phyloP scores from a whole-genome alignment of 2,888 invertebrate species.

The Zygaena filipendulae region DNA sequence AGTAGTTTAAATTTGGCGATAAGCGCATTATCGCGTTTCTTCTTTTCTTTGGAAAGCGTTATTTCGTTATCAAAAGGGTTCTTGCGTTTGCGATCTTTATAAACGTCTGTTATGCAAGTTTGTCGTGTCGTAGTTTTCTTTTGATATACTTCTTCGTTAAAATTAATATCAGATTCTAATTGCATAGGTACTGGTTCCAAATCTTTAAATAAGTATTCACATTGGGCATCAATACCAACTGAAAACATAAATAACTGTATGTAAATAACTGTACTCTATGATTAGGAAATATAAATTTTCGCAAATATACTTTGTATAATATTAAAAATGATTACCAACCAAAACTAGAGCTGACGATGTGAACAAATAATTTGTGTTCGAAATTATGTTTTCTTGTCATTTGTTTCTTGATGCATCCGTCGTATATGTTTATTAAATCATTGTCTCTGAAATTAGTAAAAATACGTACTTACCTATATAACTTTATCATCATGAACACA shows the following conservation, averaged over 20 bases:
- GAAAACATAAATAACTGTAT: slow-evolving; percentile 21
- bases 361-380: slow-evolving; percentile 54
- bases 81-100: slow-evolving; percentile 42
- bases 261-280: not conserved
- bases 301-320: not conserved
- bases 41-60: slow-evolving; percentile 40
- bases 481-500: slow-evolving; percentile 1
- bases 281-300: not conserved
- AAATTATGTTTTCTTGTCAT: slow-evolving; percentile 41
- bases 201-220: slow-evolving; percentile 38
- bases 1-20: slow-evolving; percentile 35
- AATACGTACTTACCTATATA: slow-evolving; percentile 5
- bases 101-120: slow-evolving; percentile 29
- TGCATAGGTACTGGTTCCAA: slow-evolving; percentile 20
- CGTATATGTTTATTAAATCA: slow-evolving; percentile 47
- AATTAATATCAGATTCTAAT: too few species aligned
- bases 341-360: slow-evolving; percentile 70
- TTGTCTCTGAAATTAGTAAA: slow-evolving; percentile 36
- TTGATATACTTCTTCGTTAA: slow-evolving; percentile 6
- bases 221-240: slow-evolving; percentile 64
- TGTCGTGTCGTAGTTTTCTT: too few species aligned
- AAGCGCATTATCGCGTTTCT: slow-evolving; percentile 35
- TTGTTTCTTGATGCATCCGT: slow-evolving; percentile 45
- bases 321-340: slow-evolving; percentile 39
- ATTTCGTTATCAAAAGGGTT: slow-evolving; percentile 20